Base-by-base conservation (phyloP, 2,888 invertebrate genomes). In the Gasteruption jaculator region DNA sequence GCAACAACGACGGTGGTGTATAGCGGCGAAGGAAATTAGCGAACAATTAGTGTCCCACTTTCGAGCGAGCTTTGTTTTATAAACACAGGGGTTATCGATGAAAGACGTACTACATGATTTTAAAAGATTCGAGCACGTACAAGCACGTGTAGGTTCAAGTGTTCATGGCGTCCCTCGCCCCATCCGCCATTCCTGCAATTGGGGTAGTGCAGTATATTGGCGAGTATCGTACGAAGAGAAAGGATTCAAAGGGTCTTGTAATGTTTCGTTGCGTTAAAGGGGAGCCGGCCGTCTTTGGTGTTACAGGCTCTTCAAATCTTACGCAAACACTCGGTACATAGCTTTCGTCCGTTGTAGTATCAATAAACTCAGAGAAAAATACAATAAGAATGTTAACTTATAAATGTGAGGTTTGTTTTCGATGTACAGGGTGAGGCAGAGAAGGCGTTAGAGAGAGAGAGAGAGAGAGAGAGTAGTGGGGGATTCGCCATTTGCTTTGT, bases 11-110 rank as follows among this genome's bases (percentile, higher is more conserved):
- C 38, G 44, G 46, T 49, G 57, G n/a, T n/a, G n/a, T n/a, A n/a
- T n/a, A n/a, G 62, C 55, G 57, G 49, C 53, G 56, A 58, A 57
- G 58, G 62, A 65, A 68, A 67, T 68, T 68, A 67, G 56, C 54
- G 58, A 65, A 68, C 68, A 68, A 68, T 68, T 66, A 68, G 56
- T 58, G 48, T 53, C 54, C 41, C 37, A 40, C 37, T 38, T 52
- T 56, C 46, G 52, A 49, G 54, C 54, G 55, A 53, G 53, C 49
- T 46, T 48, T 65, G 65, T 65, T 65, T 65, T 63, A 57, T 62
- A 65, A 65, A 65, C 63, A 64, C 49, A 32, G 46, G 34, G 44
- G 44, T 48, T 43, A 53, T 53, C 51, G 54, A 53, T 49, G 21
- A 19, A 18, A 12, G 30, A 12, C 16, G 10, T 55, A 51, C 41